These are phyloP conservation scores for Orcinus orca DNA, from an alignment of 2,113 vertebrate species.

Conservation along the genomic window DNA sequence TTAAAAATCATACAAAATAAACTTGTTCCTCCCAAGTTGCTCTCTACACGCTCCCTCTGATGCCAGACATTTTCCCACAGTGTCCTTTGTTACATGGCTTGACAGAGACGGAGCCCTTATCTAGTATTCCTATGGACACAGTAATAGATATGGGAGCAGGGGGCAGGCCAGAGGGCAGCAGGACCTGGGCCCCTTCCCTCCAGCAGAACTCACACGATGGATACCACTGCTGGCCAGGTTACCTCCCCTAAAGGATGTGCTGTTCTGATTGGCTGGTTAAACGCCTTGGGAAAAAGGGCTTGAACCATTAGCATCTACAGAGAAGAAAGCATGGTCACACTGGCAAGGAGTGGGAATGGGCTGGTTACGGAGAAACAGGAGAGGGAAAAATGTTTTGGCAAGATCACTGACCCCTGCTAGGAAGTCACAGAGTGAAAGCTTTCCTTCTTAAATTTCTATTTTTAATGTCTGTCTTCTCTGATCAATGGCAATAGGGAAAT, in stretches of 20 bases:
- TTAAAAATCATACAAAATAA: slow-evolving; percentile 91
- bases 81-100: slow-evolving; percentile 76
- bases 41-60: slow-evolving; percentile 76
- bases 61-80: slow-evolving; percentile 59
- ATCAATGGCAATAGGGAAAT: slow-evolving; percentile 40
- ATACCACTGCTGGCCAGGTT: slow-evolving; percentile 51
- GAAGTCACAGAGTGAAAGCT: slow-evolving; percentile 52
- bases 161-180: slow-evolving; percentile 38
- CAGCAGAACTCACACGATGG: slow-evolving; percentile 7
- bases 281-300: slow-evolving; percentile 52
- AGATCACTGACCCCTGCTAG: slow-evolving; percentile 55
- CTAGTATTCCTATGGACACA: slow-evolving; percentile 66
- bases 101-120: slow-evolving; percentile 80
- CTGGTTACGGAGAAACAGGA: background rate
- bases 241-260: slow-evolving; percentile 39
- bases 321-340: slow-evolving; percentile 62
- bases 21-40: slow-evolving; percentile 80
- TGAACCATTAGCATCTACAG: slow-evolving; percentile 54
- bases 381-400: slow-evolving; percentile 64
- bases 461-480: slow-evolving; percentile 53
- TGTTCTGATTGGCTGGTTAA: slow-evolving; percentile 68
- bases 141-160: slow-evolving; percentile 50
- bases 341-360: slow-evolving; percentile 40
- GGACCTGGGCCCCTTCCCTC: slow-evolving; percentile 20
- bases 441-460: slow-evolving; percentile 51